phyloP scores from a whole-genome alignment of 2,113 vertebrate species.

The Thunnus thynnus region DNA sequence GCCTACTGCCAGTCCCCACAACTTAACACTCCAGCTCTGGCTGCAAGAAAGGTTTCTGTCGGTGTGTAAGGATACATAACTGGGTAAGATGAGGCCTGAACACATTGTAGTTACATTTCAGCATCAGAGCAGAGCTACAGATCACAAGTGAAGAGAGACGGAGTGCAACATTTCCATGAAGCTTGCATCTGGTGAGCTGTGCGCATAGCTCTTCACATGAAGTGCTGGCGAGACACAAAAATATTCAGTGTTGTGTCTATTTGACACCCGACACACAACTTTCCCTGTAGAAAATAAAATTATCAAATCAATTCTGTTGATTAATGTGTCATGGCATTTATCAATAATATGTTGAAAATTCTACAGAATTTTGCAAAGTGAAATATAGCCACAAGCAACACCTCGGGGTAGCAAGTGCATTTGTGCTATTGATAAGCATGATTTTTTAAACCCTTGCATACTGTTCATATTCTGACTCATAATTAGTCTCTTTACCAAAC shows the following conservation, averaged over 20 bases:
- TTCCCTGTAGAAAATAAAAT: background rate
- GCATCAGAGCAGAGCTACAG: conserved; percentile 21
- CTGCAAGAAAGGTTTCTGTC: conserved; percentile 18
- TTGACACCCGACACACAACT: background rate
- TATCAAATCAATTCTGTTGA: background rate
- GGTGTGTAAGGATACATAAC: conserved; percentile 19
- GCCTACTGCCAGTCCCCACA: conserved; percentile 52
- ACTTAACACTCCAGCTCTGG: conserved; percentile 30
- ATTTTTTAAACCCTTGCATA: too few species aligned
- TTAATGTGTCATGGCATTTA: background rate
- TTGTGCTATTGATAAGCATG: background rate
- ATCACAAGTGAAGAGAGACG: background rate
- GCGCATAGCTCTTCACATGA: background rate
- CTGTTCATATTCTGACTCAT: too few species aligned
- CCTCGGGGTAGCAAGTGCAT: background rate
- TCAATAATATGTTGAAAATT: background rate
- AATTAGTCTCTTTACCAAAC: too few species aligned
- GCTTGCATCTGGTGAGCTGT: background rate
- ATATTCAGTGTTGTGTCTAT: background rate
- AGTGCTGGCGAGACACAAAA: background rate
- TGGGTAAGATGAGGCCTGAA: conserved; percentile 25
- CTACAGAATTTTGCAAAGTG: background rate
- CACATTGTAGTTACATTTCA: conserved; percentile 7
- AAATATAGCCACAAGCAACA: background rate
- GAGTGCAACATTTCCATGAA: too few species aligned